Evolutionary conservation across 1,140 invertebrate species (phyloP), one percentile per base, ranked within the genome.

Genomic region (Cyphomyrmex costatus): DNA sequence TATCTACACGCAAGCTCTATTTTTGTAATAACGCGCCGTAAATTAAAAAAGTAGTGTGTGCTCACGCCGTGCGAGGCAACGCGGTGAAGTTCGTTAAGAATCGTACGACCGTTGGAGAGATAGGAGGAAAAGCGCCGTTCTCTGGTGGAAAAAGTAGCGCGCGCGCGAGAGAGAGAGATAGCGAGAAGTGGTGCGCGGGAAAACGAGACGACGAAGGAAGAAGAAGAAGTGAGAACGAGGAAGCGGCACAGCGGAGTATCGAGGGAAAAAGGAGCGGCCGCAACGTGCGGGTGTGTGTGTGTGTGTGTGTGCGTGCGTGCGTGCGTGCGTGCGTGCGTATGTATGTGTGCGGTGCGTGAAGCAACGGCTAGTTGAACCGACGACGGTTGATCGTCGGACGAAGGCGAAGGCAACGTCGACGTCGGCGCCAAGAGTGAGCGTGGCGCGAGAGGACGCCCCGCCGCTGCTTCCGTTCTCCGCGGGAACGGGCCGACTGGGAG

Each of bases 1-100:
- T 46, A n/a, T 78, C 74, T 24, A 80, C 51, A 91, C 80, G 83
- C 73, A 91, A 91, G 88, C 83, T 93, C 91, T 93, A 93, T 94
- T 93, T 93, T 94, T 92, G 90, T 93, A 93, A 92, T 82, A 88
- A 60, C 76, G 82, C 85, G 86, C 86, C 84, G 85, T 89, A 89
- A 27, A 77, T 33, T 51, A 42, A 80, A 66, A n/a, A 78, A 66
- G 79, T 91, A 91, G 90, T 90, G 89, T 90, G 89, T 90, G 86
- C 78, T 90, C 78, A 89, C 71, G 10, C 27, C n/a, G 53, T 66
- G 88, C 66, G 51, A 82, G 51, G 68, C 51, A 71, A 56, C 66
- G 78, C 78, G 78, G 66, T 86, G 89, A 73, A 90, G 88, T 88
- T 84, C 74, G n/a, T n/a, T n/a, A n/a, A n/a, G n/a, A n/a, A n/a